These are phyloP conservation scores for Ennomos quercinarius DNA, from an alignment of 2,888 invertebrate species.

Conservation along the genomic window DNA sequence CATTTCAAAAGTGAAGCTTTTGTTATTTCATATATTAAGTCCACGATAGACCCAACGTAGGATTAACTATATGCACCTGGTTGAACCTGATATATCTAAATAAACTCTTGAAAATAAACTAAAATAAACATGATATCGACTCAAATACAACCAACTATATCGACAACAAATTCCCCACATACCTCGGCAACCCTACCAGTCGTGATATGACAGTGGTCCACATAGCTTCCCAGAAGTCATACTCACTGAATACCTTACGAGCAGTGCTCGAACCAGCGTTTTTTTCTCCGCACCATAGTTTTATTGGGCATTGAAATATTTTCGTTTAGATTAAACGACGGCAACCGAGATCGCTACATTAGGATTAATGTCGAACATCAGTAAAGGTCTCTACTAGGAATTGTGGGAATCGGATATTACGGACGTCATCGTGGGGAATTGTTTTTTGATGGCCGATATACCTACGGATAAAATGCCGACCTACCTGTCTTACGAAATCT, in stretches of 20 bases:
- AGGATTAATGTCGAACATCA: slow-evolving; percentile 83
- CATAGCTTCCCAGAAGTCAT: slow-evolving; percentile 80
- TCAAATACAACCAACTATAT: slow-evolving; percentile 34
- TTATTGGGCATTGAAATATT: slow-evolving; percentile 84
- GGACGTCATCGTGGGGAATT: slow-evolving; percentile 46
- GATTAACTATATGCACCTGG: no score
- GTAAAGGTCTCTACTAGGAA: slow-evolving; percentile 68
- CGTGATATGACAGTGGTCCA: slow-evolving; percentile 82
- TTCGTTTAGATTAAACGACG: slow-evolving; percentile 83
- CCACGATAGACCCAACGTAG: no score
- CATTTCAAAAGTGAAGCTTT: no score
- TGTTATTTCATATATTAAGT: no score
- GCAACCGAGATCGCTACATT: slow-evolving; percentile 78
- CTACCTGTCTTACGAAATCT: slow-evolving; percentile 52
- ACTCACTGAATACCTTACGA: slow-evolving; percentile 80
- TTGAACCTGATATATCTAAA: no score
- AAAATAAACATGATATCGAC: background rate
- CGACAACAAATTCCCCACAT: slow-evolving; percentile 53
- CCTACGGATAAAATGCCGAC: slow-evolving; percentile 51
- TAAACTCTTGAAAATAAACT: no score
- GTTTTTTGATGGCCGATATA: slow-evolving; percentile 52
- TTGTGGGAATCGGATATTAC: slow-evolving; percentile 59
- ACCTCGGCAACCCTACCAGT: slow-evolving; percentile 63
- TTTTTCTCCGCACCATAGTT: slow-evolving; percentile 76
- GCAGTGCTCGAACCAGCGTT: slow-evolving; percentile 62